Conservation (phyloP, 2,888 invertebrate genomes). For the Eupeodes luniger region DNA sequence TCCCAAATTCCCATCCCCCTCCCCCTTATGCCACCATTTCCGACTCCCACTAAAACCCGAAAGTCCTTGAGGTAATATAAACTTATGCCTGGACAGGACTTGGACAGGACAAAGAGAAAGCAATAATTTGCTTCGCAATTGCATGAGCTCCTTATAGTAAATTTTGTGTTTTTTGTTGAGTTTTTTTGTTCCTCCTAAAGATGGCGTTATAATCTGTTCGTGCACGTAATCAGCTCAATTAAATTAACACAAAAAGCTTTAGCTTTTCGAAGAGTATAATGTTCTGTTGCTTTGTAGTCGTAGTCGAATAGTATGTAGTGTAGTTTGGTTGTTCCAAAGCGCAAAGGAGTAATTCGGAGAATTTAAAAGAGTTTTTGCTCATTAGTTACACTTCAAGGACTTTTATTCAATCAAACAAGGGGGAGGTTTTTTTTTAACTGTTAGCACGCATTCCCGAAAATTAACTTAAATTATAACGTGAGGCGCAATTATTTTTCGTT, state of each 20-base stretch:
- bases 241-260: conserved; percentile 67
- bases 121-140: conserved; percentile 63
- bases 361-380: conserved; percentile 46
- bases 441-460: conserved; percentile 33
- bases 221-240: conserved; percentile 73
- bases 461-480: conserved; percentile 9
- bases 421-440: conserved; percentile 17
- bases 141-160: conserved; percentile 54
- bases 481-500: background rate
- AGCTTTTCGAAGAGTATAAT: conserved; percentile 27
- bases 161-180: conserved; percentile 26
- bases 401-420: conserved; percentile 46
- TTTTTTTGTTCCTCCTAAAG: conserved; percentile 25
- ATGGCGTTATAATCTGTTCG: conserved; percentile 72
- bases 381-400: conserved; percentile 63
- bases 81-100: conserved; percentile 5
- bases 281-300: background rate
- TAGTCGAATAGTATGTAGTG: background rate
- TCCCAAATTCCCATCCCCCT: background rate
- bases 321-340: background rate
- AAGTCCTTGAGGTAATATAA: conserved; percentile 52
- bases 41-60: background rate
- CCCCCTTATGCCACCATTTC: no score
- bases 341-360: conserved; percentile 46
- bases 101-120: background rate